Conservation (phyloP, 2,113 vertebrate genomes). For the Cottus gobio region DNA sequence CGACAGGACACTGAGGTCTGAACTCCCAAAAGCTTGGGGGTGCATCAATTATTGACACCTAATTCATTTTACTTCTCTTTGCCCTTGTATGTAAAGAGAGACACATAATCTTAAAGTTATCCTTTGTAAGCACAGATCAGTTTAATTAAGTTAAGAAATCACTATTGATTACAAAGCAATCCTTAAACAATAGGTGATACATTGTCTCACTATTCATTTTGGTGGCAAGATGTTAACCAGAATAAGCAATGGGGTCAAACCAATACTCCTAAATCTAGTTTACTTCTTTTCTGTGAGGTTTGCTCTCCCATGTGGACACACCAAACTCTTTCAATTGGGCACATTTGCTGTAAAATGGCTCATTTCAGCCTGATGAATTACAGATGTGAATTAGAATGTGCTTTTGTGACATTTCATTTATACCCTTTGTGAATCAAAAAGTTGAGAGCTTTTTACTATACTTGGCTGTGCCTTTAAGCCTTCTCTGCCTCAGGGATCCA, state of each 20-base stretch:
- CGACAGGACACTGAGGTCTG: conserved; percentile 41
- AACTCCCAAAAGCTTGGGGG: conserved; percentile 36
- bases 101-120: conserved; percentile 7
- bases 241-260: neutral
- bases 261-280: neutral
- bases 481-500: no score
- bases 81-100: conserved; percentile 27
- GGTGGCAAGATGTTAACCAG: neutral
- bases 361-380: neutral
- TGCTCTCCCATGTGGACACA: neutral
- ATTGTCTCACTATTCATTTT: neutral
- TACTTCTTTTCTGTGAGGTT: neutral
- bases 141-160: conserved; percentile 47
- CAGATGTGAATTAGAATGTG: neutral
- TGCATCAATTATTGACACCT: conserved; percentile 62
- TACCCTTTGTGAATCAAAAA: neutral
- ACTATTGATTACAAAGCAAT: conserved; percentile 38
- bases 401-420: neutral
- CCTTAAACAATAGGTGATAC: conserved; percentile 32
- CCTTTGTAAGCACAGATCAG: conserved; percentile 36
- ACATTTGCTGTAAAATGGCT: neutral
- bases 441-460: neutral
- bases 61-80: conserved; percentile 44
- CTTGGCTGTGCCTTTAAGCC: neutral
- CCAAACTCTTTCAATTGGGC: neutral